Percentiles rank a stretch among this genome's conserved stretches.
Conservation (phyloP, 2,888 invertebrate species). For the Fissipunctia ypsillon region DNA sequence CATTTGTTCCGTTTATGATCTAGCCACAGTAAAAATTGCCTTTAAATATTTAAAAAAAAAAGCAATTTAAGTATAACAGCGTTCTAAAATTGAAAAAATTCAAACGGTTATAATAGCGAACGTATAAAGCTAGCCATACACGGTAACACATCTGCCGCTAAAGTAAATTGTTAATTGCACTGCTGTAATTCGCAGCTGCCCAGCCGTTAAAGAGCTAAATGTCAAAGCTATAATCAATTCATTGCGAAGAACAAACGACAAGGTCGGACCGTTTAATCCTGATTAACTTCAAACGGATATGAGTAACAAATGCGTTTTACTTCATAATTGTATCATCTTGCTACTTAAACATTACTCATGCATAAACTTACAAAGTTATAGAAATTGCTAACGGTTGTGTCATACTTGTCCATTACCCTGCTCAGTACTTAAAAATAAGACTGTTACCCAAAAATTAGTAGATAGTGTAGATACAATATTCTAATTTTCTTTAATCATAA, state of each 20-base stretch:
- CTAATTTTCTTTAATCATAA: constrained; percentile 5
- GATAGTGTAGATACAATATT: not conserved
- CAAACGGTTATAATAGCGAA: constrained; percentile 72
- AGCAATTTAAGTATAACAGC: constrained; percentile 8
- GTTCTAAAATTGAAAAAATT: constrained; percentile 70
- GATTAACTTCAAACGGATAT: constrained; percentile 67
- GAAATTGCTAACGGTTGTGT: constrained; percentile 28
- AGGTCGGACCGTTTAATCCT: constrained; percentile 76
- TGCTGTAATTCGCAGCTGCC: constrained; percentile 83
- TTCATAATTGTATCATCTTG: constrained; percentile 52
- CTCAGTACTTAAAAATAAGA: constrained; percentile 5
- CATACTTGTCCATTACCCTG: not conserved
- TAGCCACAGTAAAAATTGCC: constrained; percentile 19
- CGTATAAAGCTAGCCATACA: constrained; percentile 72
- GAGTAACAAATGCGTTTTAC: constrained; percentile 53
- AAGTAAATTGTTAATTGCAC: constrained; percentile 78
- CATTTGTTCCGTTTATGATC: constrained; percentile 11
- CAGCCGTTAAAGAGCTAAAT: constrained; percentile 83
- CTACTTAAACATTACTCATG: constrained; percentile 45
- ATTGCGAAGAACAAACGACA: constrained; percentile 74
- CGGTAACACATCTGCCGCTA: constrained; percentile 82
- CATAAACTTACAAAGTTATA: constrained; percentile 22
- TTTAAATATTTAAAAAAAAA: constrained; percentile 5
- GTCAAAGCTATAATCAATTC: constrained; percentile 85
- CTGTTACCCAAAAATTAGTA: not conserved